A percentile compares a stretch with the other conserved stretches of the same genome.
Evolutionary conservation across 2,797 vertebrate genomes (phyloP).

Genomic region (Arrhamphus sclerolepis): DNA sequence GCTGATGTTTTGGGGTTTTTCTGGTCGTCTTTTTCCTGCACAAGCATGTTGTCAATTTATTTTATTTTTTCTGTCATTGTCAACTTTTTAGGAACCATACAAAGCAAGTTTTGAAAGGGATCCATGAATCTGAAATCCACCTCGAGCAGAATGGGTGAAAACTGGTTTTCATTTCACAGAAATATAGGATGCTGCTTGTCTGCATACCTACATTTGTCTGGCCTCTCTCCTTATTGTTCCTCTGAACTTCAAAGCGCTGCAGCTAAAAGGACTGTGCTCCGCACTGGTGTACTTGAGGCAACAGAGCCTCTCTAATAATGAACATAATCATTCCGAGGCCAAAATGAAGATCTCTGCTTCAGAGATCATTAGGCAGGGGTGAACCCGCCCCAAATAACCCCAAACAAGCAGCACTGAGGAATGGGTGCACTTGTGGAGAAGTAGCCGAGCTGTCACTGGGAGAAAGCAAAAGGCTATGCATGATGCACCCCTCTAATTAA

Average conservation of each 20-base stretch:
- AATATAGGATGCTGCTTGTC: constrained; percentile 18
- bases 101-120: constrained; percentile 31
- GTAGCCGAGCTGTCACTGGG: constrained; percentile 33
- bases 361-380: constrained; percentile 69
- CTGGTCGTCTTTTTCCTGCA: no score
- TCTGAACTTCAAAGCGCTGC: constrained; percentile 35
- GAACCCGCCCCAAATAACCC: constrained; percentile 48
- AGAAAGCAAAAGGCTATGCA: constrained; percentile 40
- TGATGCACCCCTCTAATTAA: constrained; percentile 65
- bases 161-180: constrained; percentile 41
- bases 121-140: constrained; percentile 36
- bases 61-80: not conserved
- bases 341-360: constrained; percentile 64
- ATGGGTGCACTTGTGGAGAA: constrained; percentile 28
- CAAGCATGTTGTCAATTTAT: no score
- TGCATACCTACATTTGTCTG: constrained; percentile 27
- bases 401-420: constrained; percentile 53
- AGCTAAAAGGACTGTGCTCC: not conserved
- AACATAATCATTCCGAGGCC: constrained; percentile 59
- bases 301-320: constrained; percentile 53
- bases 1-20: constrained; percentile 21
- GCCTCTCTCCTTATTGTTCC: constrained; percentile 29
- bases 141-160: constrained; percentile 39
- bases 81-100: constrained; percentile 42
- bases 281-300: constrained; percentile 16